Percentiles rank a stretch among this genome's conserved stretches.
phyloP scores from a whole-genome alignment of 2,797 vertebrate genomes.

The Epinephelus awoara region DNA sequence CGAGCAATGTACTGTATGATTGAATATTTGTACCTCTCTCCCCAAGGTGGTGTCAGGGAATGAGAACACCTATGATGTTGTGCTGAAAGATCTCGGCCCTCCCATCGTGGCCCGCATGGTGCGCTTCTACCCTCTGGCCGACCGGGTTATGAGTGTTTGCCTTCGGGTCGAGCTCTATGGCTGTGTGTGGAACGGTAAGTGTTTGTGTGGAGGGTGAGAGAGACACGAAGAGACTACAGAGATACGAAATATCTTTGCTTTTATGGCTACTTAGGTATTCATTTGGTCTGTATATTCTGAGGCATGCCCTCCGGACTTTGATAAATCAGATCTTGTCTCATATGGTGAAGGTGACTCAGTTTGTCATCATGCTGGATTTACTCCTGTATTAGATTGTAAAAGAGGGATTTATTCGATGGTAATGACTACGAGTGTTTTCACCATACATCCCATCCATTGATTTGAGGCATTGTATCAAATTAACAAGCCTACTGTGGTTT shows the following conservation, averaged over 20 bases:
- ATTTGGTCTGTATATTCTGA: slow-evolving; percentile 29
- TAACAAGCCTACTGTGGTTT: slow-evolving; percentile 56
- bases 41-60: slow-evolving; percentile 93
- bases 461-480: slow-evolving; percentile 49
- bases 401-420: slow-evolving; percentile 12
- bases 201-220: neutral
- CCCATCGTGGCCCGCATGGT: slow-evolving; percentile 92
- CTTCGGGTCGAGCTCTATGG: slow-evolving; percentile 97
- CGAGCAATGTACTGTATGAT: slow-evolving; percentile 22
- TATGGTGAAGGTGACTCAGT: slow-evolving; percentile 33
- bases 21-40: slow-evolving; percentile 45
- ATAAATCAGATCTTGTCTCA: slow-evolving; percentile 34
- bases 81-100: slow-evolving; percentile 94
- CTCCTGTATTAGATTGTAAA: slow-evolving; percentile 15
- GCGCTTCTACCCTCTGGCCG: slow-evolving; percentile 93
- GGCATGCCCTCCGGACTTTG: neutral
- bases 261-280: slow-evolving; percentile 17
- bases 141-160: slow-evolving; percentile 97
- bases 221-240: slow-evolving; percentile 3
- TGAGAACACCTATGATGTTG: slow-evolving; percentile 93
- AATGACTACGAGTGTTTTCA: slow-evolving; percentile 57
- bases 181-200: slow-evolving; percentile 92
- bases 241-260: neutral
- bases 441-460: slow-evolving; percentile 31
- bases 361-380: slow-evolving; percentile 17